phyloP scores from a whole-genome alignment of 2,113 vertebrate genomes.

The Nothocercus nigrocapillus region DNA sequence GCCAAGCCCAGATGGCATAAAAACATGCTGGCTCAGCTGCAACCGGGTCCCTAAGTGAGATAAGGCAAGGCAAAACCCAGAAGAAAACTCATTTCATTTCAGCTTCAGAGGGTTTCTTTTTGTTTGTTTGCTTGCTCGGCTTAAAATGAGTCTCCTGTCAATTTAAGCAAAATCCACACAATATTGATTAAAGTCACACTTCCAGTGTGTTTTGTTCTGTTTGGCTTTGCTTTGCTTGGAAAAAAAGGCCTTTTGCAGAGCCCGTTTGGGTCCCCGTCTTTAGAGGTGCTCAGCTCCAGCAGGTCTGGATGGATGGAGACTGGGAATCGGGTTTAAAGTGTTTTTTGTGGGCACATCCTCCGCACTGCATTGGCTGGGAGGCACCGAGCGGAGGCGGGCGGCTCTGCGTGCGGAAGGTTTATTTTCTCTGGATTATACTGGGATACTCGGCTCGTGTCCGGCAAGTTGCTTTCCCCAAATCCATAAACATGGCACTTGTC shows the following conservation, averaged over 20 bases:
- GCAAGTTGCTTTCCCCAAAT: background rate
- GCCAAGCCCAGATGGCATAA: background rate
- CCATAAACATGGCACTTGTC: background rate
- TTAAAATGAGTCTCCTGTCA: background rate
- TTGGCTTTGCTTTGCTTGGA: background rate
- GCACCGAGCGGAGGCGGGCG: accelerated
- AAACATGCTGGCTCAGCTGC: background rate
- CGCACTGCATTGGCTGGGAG: no score
- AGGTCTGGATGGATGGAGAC: background rate
- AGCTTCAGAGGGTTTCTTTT: background rate
- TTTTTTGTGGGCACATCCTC: background rate
- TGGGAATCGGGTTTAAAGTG: background rate
- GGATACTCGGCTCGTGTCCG: background rate
- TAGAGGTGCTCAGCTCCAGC: background rate
- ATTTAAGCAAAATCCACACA: background rate
- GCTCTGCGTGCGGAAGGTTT: background rate
- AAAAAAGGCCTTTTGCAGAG: background rate
- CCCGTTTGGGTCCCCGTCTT: background rate
- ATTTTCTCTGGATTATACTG: background rate
- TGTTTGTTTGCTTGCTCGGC: background rate
- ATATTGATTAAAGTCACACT: background rate
- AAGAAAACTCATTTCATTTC: background rate
- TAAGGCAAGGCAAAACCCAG: background rate
- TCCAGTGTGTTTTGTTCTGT: no score
- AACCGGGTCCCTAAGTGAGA: background rate